phyloP scores from a whole-genome alignment of 2,888 invertebrate genomes.

The Tanypteryx hageni region DNA sequence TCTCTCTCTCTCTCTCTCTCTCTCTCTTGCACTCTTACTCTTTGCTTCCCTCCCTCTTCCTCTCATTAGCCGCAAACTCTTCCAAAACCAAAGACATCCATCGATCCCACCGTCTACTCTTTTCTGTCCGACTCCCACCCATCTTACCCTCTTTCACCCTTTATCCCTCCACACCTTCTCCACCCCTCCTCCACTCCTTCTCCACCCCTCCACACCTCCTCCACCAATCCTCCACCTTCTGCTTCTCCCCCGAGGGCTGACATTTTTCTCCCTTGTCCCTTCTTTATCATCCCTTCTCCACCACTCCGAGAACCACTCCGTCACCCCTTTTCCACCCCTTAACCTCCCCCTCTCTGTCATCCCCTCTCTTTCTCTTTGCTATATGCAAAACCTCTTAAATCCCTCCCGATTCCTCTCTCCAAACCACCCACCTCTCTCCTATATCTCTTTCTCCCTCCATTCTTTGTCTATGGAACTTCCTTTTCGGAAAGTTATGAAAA shows the following conservation, averaged over 20 bases:
- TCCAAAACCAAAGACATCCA: too few species aligned
- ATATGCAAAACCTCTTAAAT: neutral
- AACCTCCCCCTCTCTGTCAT: neutral
- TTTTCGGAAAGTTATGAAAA: slow-evolving; percentile 5
- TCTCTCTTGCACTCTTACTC: too few species aligned
- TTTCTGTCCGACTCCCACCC: too few species aligned
- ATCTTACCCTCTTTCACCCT: too few species aligned
- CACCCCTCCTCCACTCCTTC: too few species aligned
- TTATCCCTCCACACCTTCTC: too few species aligned
- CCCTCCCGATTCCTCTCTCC: slow-evolving; percentile 16
- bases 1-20: too few species aligned
- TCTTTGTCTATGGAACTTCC: slow-evolving; percentile 18
- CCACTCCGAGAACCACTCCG: neutral
- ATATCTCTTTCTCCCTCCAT: neutral
- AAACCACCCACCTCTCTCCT: neutral
- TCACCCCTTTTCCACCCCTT: neutral
- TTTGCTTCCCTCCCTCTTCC: too few species aligned
- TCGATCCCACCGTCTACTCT: too few species aligned
- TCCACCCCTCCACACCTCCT: too few species aligned
- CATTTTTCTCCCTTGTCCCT: neutral
- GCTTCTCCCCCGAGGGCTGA: neutral
- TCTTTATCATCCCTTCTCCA: slow-evolving; percentile 36
- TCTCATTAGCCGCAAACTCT: too few species aligned
- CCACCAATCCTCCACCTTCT: neutral
- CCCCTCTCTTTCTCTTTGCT: neutral